phyloP scores from a whole-genome alignment of 2,113 vertebrate genomes.

The Zapus hudsonius region DNA sequence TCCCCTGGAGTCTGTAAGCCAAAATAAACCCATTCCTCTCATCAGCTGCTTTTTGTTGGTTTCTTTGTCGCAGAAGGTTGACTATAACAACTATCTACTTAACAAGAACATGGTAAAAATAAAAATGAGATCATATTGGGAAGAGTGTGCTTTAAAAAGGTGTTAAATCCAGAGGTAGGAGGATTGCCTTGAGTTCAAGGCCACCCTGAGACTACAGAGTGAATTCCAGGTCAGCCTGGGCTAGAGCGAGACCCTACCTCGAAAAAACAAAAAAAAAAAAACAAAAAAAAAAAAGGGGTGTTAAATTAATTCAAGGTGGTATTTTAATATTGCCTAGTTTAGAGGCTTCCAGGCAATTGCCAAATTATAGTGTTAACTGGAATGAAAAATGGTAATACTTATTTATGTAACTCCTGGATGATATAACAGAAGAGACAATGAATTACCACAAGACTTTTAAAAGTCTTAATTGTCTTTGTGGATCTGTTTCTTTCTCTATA shows the following conservation, averaged over 20 bases:
- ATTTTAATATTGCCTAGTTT: constrained; percentile 47
- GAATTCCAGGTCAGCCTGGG: no score
- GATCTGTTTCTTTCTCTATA: constrained; percentile 13
- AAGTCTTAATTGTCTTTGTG: neutral
- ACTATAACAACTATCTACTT: no score
- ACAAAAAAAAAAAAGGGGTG: no score
- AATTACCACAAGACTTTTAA: neutral
- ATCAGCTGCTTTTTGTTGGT: no score
- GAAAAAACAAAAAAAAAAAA: no score
- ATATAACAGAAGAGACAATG: neutral
- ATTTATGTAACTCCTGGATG: neutral
- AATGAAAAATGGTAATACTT: constrained; percentile 23
- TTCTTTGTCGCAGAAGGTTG: no score
- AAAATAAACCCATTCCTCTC: no score
- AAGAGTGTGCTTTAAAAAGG: constrained; percentile 57
- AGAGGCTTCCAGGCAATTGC: constrained; percentile 27
- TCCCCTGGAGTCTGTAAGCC: no score
- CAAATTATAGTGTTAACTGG: constrained; percentile 52
- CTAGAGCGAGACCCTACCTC: no score
- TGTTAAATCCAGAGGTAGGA: no score
- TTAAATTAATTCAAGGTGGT: constrained; percentile 51
- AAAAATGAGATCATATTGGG: constrained; percentile 50
- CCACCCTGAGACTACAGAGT: no score
- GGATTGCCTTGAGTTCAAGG: no score
- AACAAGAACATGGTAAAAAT: constrained; percentile 61